Evolutionary conservation across 92 coral and sea anemone genomes (phyloP), one percentile per base, ranked within the genome.

Genomic region (Epizoanthus rinbou): DNA sequence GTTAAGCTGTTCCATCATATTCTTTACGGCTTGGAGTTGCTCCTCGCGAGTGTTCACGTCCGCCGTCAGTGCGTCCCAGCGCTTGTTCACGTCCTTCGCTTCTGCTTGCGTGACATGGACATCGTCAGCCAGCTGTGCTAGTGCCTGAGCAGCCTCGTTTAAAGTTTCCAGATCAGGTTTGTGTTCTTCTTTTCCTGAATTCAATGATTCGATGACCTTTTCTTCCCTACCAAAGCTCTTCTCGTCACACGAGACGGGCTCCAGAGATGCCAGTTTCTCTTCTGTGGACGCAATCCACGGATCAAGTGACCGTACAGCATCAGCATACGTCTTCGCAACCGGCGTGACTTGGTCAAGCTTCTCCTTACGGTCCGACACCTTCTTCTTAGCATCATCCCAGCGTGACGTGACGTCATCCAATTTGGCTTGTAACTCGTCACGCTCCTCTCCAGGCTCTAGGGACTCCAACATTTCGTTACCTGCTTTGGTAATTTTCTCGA

Each of bases 81-180:
- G 93, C 79, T 91, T 91, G 80, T 94, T 93, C 17, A 92, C 83
- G 81, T 90, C 99, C 76, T 96, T 96, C 8, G 87, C 80, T 84
- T 96, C 98, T 10, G 99, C 95, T 81, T 96, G 91, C n/a, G 93
- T 88, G 60, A 96, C 97, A 63, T 94, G 92, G 0, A 91, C 92
- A 56, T 96, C 95, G 52, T 96, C 99, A 39, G 98, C 95, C 6
- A 92, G 88, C 31, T 91, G 94, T 5, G 88, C 81, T 43, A 96
- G 64, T 0, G 88, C 73, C 67, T 75, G 66, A 6, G 93, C 90
- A 10, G 93, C 53, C 69, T 87, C 87, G 74, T 88, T 91, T 52
- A 90, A 76, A 52, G 80, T 82, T 16, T 92, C 93, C 73, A 47
- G 84, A 73, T 85, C 87, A 67, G 93, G 95, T 65, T 87, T 85